Base-by-base conservation (phyloP, 2,113 vertebrate species). In the Columba livia region DNA sequence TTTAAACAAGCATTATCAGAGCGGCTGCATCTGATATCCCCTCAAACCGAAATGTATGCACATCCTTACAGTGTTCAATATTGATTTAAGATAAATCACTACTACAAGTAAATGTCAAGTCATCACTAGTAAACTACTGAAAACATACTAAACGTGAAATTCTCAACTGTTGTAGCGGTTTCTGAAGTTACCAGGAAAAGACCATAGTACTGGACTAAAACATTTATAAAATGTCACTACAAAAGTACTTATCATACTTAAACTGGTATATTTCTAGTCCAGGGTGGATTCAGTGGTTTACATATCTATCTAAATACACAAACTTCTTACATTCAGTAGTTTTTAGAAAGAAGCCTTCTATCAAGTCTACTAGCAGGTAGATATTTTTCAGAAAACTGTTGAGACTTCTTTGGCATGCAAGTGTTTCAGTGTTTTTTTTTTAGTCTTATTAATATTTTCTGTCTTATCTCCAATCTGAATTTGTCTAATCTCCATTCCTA, bases 21-120 rank as follows among this genome's bases (percentile, higher is more conserved):
- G 73, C 1, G 0, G 71, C 70, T 89, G 66, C 44, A 73, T 56
- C 72, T 65, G 88, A 96, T 84, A 92, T 48, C 88, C 85, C 81
- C 69, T 89, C 83, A 84, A 94, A 90, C 73, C 58, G 13, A 38
- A 92, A 67, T 70, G 66, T 90, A 90, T 85, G 80, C 66, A 95
- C 65, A 92, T 66, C 80, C 86, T 93, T 90, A 85, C 40, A 51
- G 50, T 42, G 80, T 65, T 93, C 83, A 89, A 93, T 92, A 96
- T 88, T 92, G 96, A 95, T 69, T 95, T 96, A 75, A 53, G 95
- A 93, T 67, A 94, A 85, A 94, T 81, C 87, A 90, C 70, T 82
- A 47, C 79, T 38, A 29, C 65, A 92, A 90, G 85, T 58, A 96
- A 95, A 94, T 84, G 94, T 86, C 90, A 91, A 94, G 71, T 51